These are phyloP conservation scores for Oplegnathus fasciatus DNA, from an alignment of 2,113 vertebrate species.

Conservation along the genomic window DNA sequence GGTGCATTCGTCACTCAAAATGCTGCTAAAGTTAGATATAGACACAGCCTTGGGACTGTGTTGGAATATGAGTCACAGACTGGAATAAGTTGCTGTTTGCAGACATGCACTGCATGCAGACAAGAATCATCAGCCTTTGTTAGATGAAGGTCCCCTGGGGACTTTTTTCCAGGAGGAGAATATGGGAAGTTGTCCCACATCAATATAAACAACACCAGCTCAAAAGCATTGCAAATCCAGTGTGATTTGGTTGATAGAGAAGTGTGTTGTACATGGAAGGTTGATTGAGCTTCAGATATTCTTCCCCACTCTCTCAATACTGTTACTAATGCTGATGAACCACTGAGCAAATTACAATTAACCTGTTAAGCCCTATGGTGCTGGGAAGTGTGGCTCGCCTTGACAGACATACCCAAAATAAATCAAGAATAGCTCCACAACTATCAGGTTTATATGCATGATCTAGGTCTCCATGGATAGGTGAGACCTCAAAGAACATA, in stretches of 20 bases:
- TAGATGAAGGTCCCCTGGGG: not conserved
- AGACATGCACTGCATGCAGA: not conserved
- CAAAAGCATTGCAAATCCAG: not conserved
- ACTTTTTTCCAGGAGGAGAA: not conserved
- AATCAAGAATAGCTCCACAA: no score
- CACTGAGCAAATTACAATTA: not conserved
- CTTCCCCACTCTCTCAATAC: not conserved
- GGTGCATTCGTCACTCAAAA: conserved; percentile 10
- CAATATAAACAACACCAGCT: not conserved
- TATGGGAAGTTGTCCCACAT: not conserved
- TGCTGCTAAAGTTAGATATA: conserved; percentile 18
- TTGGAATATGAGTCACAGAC: conserved; percentile 49
- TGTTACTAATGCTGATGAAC: not conserved
- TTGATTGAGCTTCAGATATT: not conserved
- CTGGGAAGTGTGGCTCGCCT: no score
- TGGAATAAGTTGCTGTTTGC: conserved; percentile 13
- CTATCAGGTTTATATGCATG: no score
- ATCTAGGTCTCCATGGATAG: no score
- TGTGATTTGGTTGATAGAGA: not conserved
- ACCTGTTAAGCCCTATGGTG: no score
- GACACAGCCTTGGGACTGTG: conserved; percentile 14
- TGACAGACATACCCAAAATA: no score
- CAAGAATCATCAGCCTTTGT: not conserved
- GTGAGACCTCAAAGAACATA: no score
- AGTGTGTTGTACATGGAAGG: not conserved